Evolutionary conservation across 2,797 vertebrate species (phyloP), one percentile per base, ranked within the genome.

Genomic region (Argentina silus): DNA sequence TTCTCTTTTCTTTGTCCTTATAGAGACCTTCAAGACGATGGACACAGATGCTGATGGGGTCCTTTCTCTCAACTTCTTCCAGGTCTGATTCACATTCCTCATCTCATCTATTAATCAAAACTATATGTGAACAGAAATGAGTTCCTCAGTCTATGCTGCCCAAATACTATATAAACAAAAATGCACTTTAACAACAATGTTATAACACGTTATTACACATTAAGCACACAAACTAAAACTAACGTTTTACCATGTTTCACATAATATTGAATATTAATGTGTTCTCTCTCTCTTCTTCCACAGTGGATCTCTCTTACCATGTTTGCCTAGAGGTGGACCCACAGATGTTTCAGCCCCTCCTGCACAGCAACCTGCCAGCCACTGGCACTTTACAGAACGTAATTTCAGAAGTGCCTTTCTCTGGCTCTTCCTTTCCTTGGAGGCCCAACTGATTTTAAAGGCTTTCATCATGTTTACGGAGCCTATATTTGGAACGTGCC

Each of bases 261-360:
- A 36, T 2, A 42, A 6, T 23, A 19, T 60, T 1, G 50, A 53
- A 55, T n/a, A n/a, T 17, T 27, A 6, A 14, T 42, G 27, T 12
- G 23, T 11, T 19, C 42, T 45, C 36, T 11, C 43, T 27, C 60
- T 0, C 6, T 51, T 36, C 14, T 48, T 72, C 55, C 7, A 4
- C 92, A 98, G 96, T 98, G 96, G 96, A 88, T 98, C 3, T 91
- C 93, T 51, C 88, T 98, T 83, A 98, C 96, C 82, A 97, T 98
- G 96, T 98, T 98, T 84, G 95, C 95, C 65, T 97, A 85, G 89
- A 62, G 71, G 19, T 8, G 74, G 77, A 78, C 75, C 53, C 67
- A 59, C 62, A 50, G 62, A 15, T 14, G 61, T 42, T 43, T 1
- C 42, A n/a, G n/a, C 14, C 48, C 7, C 71, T 50, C 66, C 61